These are phyloP conservation scores for Drosophila kambysellisi DNA, from an alignment of 2,888 invertebrate genomes.

Conservation along the genomic window DNA sequence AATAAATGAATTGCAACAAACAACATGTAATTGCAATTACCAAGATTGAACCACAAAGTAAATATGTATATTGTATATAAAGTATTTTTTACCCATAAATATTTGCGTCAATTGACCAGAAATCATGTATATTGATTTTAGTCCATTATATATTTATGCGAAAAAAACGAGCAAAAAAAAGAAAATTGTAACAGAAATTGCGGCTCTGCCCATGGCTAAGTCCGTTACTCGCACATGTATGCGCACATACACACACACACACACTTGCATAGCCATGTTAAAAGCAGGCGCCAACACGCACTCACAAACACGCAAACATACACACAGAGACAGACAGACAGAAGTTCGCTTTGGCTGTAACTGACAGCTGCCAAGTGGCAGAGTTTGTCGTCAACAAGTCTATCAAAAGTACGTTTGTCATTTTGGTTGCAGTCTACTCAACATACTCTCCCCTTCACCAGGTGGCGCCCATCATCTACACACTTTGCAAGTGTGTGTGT, in stretches of 20 bases:
- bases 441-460: constrained; percentile 16
- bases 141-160: constrained; percentile 69
- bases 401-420: constrained; percentile 82
- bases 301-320: constrained; percentile 10
- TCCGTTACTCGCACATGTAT: constrained; percentile 42
- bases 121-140: constrained; percentile 70
- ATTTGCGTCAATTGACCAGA: constrained; percentile 54
- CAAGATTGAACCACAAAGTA: constrained; percentile 63
- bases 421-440: constrained; percentile 68
- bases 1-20: constrained; percentile 65
- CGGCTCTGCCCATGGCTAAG: constrained; percentile 36
- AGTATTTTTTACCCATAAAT: constrained; percentile 48
- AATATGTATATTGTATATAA: constrained; percentile 1
- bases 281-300: constrained; percentile 33
- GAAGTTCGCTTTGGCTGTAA: constrained; percentile 49
- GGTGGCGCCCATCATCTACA: constrained; percentile 32
- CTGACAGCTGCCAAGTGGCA: constrained; percentile 79
- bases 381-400: constrained; percentile 80
- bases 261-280: constrained; percentile 26
- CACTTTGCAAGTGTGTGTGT: constrained; percentile 20
- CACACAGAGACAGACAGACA: constrained; percentile 12
- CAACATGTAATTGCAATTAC: constrained; percentile 68
- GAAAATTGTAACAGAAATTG: constrained; percentile 58
- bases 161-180: constrained; percentile 13
- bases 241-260: constrained; percentile 9